Percentiles rank a stretch among this genome's conserved stretches.
phyloP scores from a whole-genome alignment of 2,888 invertebrate species.

The Anthrax anthrax region DNA sequence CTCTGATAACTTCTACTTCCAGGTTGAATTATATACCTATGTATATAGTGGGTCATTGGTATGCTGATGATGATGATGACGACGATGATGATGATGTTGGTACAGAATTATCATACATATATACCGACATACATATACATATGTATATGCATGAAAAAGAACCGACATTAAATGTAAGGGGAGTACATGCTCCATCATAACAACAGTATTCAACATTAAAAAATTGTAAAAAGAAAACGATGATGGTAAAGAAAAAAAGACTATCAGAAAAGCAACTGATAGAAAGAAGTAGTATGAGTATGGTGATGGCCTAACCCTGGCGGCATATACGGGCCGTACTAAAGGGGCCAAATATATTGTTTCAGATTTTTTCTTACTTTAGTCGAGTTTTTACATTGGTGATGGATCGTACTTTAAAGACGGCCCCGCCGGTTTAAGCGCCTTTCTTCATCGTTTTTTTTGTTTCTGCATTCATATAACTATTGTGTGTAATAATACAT shows the following conservation, averaged over 20 bases:
- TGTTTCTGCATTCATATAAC: background rate
- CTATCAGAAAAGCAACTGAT: constrained; percentile 6
- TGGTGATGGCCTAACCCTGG: background rate
- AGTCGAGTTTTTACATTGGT: constrained; percentile 38
- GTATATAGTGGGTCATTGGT: constrained; percentile 1
- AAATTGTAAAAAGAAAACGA: constrained; percentile 6
- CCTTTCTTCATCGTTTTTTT: background rate
- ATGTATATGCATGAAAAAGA: background rate
- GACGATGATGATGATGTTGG: constrained; percentile 5
- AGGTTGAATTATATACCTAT: constrained; percentile 4
- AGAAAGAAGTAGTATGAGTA: constrained; percentile 4
- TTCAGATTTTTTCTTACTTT: constrained; percentile 38
- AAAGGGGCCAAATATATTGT: constrained; percentile 30
- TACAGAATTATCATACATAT: constrained; percentile 4
- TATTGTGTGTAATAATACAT: too few relatives aligned
- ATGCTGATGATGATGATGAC: constrained; percentile 2
- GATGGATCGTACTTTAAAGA: constrained; percentile 30
- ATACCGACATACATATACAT: background rate
- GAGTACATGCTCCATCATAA: background rate
- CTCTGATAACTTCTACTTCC: background rate
- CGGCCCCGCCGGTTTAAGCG: constrained; percentile 8
- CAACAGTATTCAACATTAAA: background rate
- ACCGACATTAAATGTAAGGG: background rate
- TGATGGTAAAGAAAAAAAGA: constrained; percentile 3
- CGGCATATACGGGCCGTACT: background rate